Conservation (phyloP, 2,888 invertebrate genomes). For the Apeira syringaria region DNA sequence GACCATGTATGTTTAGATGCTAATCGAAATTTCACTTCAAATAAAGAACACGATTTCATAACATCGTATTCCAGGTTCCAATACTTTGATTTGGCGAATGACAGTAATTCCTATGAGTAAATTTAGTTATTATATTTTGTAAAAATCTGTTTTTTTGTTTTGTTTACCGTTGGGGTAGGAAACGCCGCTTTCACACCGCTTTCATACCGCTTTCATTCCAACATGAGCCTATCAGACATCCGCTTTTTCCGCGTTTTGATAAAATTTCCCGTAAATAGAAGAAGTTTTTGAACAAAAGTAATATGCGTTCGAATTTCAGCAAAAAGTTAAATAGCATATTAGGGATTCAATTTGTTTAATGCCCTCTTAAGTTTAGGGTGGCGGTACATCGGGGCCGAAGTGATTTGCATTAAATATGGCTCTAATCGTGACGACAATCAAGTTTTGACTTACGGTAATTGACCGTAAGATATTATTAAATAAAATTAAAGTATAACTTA, state of each 20-base stretch:
- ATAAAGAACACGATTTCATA: no score
- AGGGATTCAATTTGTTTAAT: slow-evolving; percentile 72
- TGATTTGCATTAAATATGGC: slow-evolving; percentile 25
- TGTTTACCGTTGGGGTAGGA: no score
- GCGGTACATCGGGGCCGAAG: slow-evolving; percentile 26
- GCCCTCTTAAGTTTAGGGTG: slow-evolving; percentile 46
- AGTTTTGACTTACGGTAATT: background rate
- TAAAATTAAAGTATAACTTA: no score
- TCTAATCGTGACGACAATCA: background rate
- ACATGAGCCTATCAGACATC: slow-evolving; percentile 40
- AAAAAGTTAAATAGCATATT: slow-evolving; percentile 77
- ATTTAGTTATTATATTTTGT: no score
- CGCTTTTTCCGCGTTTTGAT: slow-evolving; percentile 27
- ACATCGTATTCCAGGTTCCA: no score
- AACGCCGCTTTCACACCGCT: no score
- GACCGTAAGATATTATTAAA: no score
- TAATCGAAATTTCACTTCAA: no score
- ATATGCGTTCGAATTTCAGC: slow-evolving; percentile 55
- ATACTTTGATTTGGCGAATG: no score
- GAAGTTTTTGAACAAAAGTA: slow-evolving; percentile 68
- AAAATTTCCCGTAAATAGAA: slow-evolving; percentile 56
- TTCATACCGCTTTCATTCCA: background rate
- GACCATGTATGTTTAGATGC: no score
- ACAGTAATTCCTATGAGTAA: no score
- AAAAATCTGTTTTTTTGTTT: no score